Evolutionary conservation across 2,888 invertebrate genomes (phyloP), one percentile per base, ranked within the genome.

Genomic region (Andrena haemorrhoa): DNA sequence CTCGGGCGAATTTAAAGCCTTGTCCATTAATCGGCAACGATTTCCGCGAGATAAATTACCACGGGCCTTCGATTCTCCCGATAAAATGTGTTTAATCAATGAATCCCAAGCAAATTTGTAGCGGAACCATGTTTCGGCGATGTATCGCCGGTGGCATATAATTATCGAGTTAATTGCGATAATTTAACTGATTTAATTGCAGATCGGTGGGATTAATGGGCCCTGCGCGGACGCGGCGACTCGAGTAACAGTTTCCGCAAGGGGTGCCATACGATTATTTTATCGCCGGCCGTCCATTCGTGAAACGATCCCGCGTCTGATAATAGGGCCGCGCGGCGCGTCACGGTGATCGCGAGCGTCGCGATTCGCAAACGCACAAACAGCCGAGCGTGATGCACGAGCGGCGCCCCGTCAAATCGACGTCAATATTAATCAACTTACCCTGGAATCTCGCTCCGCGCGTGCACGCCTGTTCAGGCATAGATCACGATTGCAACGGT

Each of bases 391-490:
- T 64, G 73, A 72, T 64, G 68, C 60, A 60, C 69, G 26, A 20
- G 10, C 33, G 16, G 29, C 41, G 63, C 47, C 47, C 49, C 58
- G 60, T 65, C 82, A 47, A 70, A 82, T 78, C 78, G 56, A 73
- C 74, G 82, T 82, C 78, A 56, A 78, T 82, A 82, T 83, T 78
- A 83, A 83, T 83, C 83, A 78, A 78, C 70, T 78, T 82, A 78
- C 31, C 16, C 61, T 26, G 53, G 75, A 82, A 74, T 83, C 82
- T 82, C 73, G 47, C 64, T 53, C 71, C 23, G 23, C 41, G 16
- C 33, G 29, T 26, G 63, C 60, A 49, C 66, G 69, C 70, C 41
- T 41, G 78, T 65, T 82, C 33, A 77, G 70, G 49, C 83, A 74
- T 77, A 77, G 82, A 83, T 83, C 83, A 82, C 47, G 74, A 82